A percentile compares a stretch with the other conserved stretches of the same genome.
phyloP scores from a whole-genome alignment of 2,113 vertebrate species.

The Otus sunia region DNA sequence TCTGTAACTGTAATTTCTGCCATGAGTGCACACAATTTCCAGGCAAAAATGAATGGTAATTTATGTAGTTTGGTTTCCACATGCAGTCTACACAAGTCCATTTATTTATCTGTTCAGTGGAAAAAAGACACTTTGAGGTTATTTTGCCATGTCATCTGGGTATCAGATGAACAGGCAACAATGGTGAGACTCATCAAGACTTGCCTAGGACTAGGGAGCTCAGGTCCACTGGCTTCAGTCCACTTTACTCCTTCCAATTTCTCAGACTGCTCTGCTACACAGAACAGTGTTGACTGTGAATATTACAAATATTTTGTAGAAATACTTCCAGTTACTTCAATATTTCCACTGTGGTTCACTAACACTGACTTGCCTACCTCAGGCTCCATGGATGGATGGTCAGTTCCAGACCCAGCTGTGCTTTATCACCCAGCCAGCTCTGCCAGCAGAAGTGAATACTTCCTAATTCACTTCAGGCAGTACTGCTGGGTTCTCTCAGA shows the following conservation, averaged over 20 bases:
- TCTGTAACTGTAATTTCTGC: neutral
- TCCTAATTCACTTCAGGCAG: neutral
- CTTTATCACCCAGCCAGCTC: neutral
- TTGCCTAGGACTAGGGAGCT: neutral
- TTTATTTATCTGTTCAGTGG: neutral
- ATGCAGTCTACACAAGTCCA: neutral
- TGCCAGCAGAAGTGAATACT: neutral
- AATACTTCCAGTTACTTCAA: neutral
- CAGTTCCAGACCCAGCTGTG: neutral
- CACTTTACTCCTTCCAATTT: neutral
- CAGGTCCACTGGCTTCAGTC: neutral
- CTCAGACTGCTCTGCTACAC: neutral
- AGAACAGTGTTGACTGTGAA: neutral
- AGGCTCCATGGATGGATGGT: neutral
- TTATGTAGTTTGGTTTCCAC: neutral
- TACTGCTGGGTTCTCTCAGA: neutral
- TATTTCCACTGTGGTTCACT: neutral
- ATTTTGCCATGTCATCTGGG: neutral
- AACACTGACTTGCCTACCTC: neutral
- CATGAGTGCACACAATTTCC: neutral
- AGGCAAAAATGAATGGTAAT: neutral
- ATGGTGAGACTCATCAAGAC: neutral
- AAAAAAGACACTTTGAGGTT: neutral
- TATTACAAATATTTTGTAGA: neutral
- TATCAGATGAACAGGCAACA: neutral